Evolutionary conservation across 2,113 vertebrate genomes (phyloP).

Genomic region (Illadopsis cleaveri): DNA sequence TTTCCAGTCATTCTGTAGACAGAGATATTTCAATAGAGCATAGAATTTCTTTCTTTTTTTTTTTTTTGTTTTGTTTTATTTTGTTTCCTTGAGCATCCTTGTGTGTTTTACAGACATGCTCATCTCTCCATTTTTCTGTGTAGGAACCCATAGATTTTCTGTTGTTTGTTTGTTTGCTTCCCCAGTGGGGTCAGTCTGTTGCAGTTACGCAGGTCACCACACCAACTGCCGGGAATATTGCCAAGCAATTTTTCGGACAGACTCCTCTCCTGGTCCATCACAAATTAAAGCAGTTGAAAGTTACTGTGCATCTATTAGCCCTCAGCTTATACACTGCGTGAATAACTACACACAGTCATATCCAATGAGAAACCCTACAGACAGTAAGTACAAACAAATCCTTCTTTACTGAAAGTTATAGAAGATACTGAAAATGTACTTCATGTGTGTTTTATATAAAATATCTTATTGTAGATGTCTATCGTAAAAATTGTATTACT

Average conservation of each 20-base stretch:
- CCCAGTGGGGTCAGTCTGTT: constrained; percentile 94
- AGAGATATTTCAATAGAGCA: neutral
- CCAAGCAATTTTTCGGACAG: constrained; percentile 98
- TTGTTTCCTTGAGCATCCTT: neutral
- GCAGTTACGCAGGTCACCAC: constrained; percentile 93
- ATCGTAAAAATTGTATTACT: neutral
- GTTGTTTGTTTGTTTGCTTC: constrained; percentile 4
- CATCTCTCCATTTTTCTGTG: neutral
- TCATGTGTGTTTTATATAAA: neutral
- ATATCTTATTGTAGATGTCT: neutral
- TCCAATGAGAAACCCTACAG: constrained; percentile 93
- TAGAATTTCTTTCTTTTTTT: neutral
- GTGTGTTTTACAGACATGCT: neutral
- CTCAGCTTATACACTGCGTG: constrained; percentile 91
- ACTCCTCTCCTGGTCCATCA: constrained; percentile 93
- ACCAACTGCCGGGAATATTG: constrained; percentile 97
- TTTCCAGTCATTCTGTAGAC: neutral
- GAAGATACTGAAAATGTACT: neutral
- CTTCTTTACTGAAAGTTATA: neutral
- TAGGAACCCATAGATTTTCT: neutral
- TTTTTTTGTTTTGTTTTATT: neutral
- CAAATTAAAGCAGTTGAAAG: constrained; percentile 95
- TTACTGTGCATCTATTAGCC: constrained; percentile 91
- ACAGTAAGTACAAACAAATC: constrained; percentile 83
- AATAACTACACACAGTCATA: constrained; percentile 97